Evolutionary conservation across 2,113 vertebrate species (phyloP), one percentile per base, ranked within the genome.

Genomic region (Zosterops pallidus): DNA sequence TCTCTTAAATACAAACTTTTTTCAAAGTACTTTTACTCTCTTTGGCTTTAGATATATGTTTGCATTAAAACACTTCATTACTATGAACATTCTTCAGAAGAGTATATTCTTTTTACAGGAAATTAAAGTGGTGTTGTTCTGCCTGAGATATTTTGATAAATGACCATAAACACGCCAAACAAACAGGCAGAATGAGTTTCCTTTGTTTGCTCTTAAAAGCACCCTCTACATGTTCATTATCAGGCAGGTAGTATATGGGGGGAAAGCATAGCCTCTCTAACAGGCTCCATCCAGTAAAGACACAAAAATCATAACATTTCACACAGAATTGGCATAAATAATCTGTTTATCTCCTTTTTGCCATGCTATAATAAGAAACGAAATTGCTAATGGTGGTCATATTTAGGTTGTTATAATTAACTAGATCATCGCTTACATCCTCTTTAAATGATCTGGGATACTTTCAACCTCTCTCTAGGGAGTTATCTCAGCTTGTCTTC

Each of bases 301-400:
- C 47, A 68, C 9, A 47, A 68, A 94, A 95, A 90, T 86, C 44
- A 4, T 81, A 85, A 75, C 46, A 78, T 86, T 90, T 91, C 60
- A 62, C 1, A 0, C 64, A 68, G 56, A 95, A 90, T 24, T 63
- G 84, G 64, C 86, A 92, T 90, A 93, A 96, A 84, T 96, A 93
- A 86, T 93, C 83, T 92, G 78, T 92, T 96, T 88, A 74, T 93
- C 79, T 96, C 60, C 72, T 90, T 92, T 94, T 89, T 78, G 25
- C 65, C 53, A 60, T 89, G 79, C 52, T 95, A 35, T 78, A 90
- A 86, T 71, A 88, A 67, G 68, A 92, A 96, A 80, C 63, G 0
- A 90, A 94, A 90, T 93, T 78, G 64, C 86, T 94, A 93, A 64
- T 1, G 0, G 64, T 96, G 47, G 24, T 85, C 64, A 74, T 96